Base-by-base conservation (phyloP, 2,113 vertebrate species). In the Nipponia nippon region DNA sequence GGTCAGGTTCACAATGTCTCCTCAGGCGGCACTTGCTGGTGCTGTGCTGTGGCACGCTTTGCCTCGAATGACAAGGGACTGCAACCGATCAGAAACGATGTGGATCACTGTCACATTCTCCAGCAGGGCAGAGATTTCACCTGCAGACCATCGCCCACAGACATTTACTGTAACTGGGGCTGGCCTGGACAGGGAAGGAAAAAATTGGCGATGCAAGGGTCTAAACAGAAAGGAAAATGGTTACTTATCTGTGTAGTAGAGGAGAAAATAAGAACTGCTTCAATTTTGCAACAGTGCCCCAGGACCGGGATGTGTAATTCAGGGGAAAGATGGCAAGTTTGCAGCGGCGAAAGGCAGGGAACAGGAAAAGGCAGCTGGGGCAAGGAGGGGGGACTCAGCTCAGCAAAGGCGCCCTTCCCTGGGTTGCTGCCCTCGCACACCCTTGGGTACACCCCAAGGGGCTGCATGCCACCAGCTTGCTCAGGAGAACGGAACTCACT, bases 371-470 rank as follows among this genome's bases (percentile, higher is more conserved):
- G 47, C 36, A 16, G 26, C 61, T 3, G 52, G 1, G 21, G 23
- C 2, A 2, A 1, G 13, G 20, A 16, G 4, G 17, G 4, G 13
- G 30, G 29, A 17, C 40, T 30, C 25, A 4, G 59, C 61, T 8
- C 19, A 6, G 26, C n/a, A 8, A 26, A 34, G 7, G 1, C 1
- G 4, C 14, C 0, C 5, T 1, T 15, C 18, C 19, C 38, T 12
- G 3, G 42, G 52, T 34, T 8, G 20, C 53, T 21, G 53, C 3
- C 5, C 80, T 40, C 29, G 5, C n/a, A 5, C 15, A 10, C 2
- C 21, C 25, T 7, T 9, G 11, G 14, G 11, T 7, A 12, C 44
- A 2, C 18, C 1, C 20, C 27, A 1, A 12, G 36, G 22, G 5
- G 12, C 4, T 21, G n/a, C 53, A 38, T 2, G 53, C 71, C 36